Evolutionary conservation across 2,888 invertebrate genomes (phyloP), one percentile per base, ranked within the genome.

Genomic region (Cheilosia impressa): DNA sequence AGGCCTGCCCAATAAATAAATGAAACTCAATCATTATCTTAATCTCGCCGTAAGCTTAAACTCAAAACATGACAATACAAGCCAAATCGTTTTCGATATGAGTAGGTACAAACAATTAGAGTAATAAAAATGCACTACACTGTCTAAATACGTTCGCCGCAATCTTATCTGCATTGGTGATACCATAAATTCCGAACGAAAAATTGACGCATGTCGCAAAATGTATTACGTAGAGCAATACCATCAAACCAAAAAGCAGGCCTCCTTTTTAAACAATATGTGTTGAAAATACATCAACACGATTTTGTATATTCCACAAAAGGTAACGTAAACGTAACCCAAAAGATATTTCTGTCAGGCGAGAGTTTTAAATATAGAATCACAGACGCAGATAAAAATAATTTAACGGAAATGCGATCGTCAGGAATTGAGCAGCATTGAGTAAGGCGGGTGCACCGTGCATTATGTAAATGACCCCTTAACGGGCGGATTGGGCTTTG

Each of bases 391-490:
- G 52, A 38, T 60, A 72, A 41, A 72, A 41, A 72, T 60, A 60
- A 41, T 57, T 60, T 41, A 27, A 60, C 60, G 52, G 60, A 72
- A 72, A 72, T 72, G 52, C 41, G 71, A 31, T 60, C 60, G 19
- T 52, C 41, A 19, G 13, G 22, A 50, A 50, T 71, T 50, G 19
- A 71, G 60, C 41, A 50, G 9, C 9, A 50, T 50, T 17, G 17
- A 5, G 60, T 2, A 50, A 27, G 19, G 31, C 34, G 69, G 41
- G 27, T 71, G 60, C 50, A 60, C 17, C 24, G 47, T 22, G 27
- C 58, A 50, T 71, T 38, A 13, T 13, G 38, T 10, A 38, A 34
- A 58, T 34, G 52, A 60, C 60, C 52, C 27, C 24, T 60, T 6
- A 52, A 17, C 47, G 50, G n/a, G 17, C 4, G 0, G 19, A 1